phyloP scores from a whole-genome alignment of 2,888 invertebrate genomes.

The Nysson spinosus region DNA sequence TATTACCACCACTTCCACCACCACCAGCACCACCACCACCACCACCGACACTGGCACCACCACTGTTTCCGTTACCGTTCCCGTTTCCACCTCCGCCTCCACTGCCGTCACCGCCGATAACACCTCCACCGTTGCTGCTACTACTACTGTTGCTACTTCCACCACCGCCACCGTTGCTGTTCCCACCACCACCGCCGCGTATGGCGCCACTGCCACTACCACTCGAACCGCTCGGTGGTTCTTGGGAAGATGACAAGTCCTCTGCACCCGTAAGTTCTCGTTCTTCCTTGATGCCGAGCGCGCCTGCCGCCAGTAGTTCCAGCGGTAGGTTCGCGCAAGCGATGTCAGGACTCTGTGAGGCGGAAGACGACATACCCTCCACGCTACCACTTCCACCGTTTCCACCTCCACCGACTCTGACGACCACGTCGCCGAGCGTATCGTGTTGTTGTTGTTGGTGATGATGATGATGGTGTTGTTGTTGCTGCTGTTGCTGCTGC shows the following conservation, averaged over 20 bases:
- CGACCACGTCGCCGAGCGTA: too few relatives aligned
- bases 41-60: constrained; percentile 18
- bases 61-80: constrained; percentile 68
- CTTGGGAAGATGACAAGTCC: constrained; percentile 74
- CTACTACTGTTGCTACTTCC: constrained; percentile 72
- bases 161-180: constrained; percentile 78
- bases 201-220: constrained; percentile 79
- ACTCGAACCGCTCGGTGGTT: constrained; percentile 77
- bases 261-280: constrained; percentile 74
- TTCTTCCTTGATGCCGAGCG: constrained; percentile 78
- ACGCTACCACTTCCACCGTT: constrained; percentile 64
- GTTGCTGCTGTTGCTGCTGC: constrained; percentile 51
- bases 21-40: constrained; percentile 64
- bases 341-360: constrained; percentile 77
- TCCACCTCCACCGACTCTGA: constrained; percentile 35
- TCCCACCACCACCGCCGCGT: constrained; percentile 74
- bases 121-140: constrained; percentile 77
- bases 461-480: constrained; percentile 38
- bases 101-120: constrained; percentile 78
- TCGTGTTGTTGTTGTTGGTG: constrained; percentile 59
- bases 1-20: constrained; percentile 80
- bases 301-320: constrained; percentile 76
- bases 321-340: constrained; percentile 76
- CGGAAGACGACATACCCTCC: constrained; percentile 77
- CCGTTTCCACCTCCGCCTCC: constrained; percentile 77